These are phyloP conservation scores for Drosophila anceps DNA, from an alignment of 2,888 invertebrate genomes.

Conservation along the genomic window DNA sequence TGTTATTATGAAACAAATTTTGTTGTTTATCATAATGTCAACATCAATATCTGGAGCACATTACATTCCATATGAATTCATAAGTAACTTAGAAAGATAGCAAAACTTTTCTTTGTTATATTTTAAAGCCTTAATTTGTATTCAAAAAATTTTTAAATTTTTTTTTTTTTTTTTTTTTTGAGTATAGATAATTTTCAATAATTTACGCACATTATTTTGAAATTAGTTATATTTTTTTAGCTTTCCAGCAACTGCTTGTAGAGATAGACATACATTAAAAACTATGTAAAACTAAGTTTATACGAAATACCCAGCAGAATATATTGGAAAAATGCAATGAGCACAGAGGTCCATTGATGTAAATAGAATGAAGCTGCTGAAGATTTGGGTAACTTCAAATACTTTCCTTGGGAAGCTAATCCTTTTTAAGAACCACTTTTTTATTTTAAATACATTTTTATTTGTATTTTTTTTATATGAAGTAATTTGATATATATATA, in stretches of 20 bases:
- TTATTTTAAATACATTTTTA: too few species aligned
- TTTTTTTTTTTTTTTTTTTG: neutral
- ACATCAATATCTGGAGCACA: neutral
- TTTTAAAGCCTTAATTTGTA: neutral
- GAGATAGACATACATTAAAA: neutral
- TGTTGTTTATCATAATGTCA: neutral
- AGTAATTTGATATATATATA: too few species aligned
- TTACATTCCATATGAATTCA: neutral
- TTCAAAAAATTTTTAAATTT: neutral
- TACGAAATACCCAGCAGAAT: slow-evolving; percentile 10
- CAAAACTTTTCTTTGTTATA: neutral
- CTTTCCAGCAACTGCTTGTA: neutral
- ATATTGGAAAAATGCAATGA: neutral
- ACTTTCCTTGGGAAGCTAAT: too few species aligned
- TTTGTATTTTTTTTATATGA: too few species aligned
- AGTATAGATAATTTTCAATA: neutral
- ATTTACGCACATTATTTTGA: neutral
- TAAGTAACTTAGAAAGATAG: neutral
- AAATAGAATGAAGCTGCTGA: too few species aligned
- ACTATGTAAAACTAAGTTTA: neutral
- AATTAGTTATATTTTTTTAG: neutral
- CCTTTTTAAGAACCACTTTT: too few species aligned
- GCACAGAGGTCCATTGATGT: neutral
- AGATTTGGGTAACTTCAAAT: too few species aligned
- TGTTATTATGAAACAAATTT: neutral